Percentiles rank a stretch among this genome's conserved stretches.
These are phyloP conservation scores for Pterobdella sp. DNA, from an alignment of 2,888 invertebrate species.

Conservation along the genomic window DNA sequence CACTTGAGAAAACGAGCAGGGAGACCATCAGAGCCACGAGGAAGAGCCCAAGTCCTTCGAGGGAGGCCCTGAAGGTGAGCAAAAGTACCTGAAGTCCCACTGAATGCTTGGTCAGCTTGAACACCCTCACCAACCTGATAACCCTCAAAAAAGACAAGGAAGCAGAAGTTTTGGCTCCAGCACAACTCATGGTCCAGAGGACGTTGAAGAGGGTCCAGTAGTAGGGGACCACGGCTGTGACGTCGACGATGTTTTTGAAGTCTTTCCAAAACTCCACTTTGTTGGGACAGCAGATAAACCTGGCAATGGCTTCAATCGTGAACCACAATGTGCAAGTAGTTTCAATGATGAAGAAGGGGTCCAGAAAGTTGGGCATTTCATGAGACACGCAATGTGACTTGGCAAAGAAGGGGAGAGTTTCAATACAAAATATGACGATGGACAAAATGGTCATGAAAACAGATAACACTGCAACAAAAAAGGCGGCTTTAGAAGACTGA, in stretches of 20 bases:
- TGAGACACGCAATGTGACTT: slow-evolving; percentile 43
- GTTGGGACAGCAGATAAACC: slow-evolving; percentile 53
- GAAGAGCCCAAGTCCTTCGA: slow-evolving; percentile 53
- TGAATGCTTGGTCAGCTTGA: slow-evolving; percentile 55
- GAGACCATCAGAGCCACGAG: slow-evolving; percentile 54
- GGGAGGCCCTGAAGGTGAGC: slow-evolving; percentile 53
- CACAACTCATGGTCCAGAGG: slow-evolving; percentile 45
- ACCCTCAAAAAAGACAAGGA: slow-evolving; percentile 54
- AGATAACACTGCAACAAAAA: slow-evolving; percentile 47
- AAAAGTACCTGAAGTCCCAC: slow-evolving; percentile 54
- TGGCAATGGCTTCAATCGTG: slow-evolving; percentile 52
- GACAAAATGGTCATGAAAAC: slow-evolving; percentile 48
- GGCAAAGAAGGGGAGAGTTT: slow-evolving; percentile 46
- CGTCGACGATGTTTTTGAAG: slow-evolving; percentile 54
- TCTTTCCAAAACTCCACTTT: slow-evolving; percentile 52
- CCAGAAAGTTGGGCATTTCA: slow-evolving; percentile 44
- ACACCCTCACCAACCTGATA: slow-evolving; percentile 52
- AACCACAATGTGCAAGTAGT: slow-evolving; percentile 54
- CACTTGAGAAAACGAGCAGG: slow-evolving; percentile 53
- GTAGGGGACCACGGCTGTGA: slow-evolving; percentile 54
- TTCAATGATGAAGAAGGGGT: slow-evolving; percentile 54
- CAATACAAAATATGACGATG: slow-evolving; percentile 50
- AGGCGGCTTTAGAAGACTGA: slow-evolving; percentile 47
- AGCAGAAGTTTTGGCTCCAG: slow-evolving; percentile 50
- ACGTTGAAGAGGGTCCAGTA: slow-evolving; percentile 53